Percentiles rank a stretch among this genome's conserved stretches.
phyloP scores from a whole-genome alignment of 1,140 invertebrate genomes.

The Leptinotarsa undecemlineata region DNA sequence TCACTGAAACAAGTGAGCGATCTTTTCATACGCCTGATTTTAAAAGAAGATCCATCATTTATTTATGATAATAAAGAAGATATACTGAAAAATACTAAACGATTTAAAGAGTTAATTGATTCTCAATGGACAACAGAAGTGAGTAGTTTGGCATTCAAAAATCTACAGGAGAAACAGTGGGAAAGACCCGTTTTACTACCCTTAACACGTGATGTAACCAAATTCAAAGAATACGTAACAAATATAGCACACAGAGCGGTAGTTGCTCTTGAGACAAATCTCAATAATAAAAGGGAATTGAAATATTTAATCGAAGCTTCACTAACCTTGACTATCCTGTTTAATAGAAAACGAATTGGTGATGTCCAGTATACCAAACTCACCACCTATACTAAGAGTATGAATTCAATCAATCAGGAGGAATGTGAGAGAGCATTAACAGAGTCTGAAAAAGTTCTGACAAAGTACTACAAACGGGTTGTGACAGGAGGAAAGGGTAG shows the following conservation, averaged over 20 bases:
- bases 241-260: constrained; percentile 28
- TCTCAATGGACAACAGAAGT: too few relatives aligned
- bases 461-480: background rate
- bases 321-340: constrained; percentile 38
- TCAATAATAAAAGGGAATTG: constrained; percentile 31
- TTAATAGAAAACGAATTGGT: constrained; percentile 41
- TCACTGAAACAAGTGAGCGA: constrained; percentile 37
- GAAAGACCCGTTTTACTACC: constrained; percentile 36
- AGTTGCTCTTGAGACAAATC: constrained; percentile 12
- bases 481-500: background rate
- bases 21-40: constrained; percentile 21
- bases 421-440: background rate
- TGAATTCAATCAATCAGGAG: background rate
- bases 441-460: background rate
- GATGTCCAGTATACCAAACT: constrained; percentile 42
- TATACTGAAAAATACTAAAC: background rate
- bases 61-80: constrained; percentile 28
- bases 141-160: too few relatives aligned
- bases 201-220: constrained; percentile 37
- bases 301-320: constrained; percentile 32
- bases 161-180: constrained; percentile 14
- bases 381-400: background rate
- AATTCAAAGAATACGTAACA: constrained; percentile 34
- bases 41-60: constrained; percentile 28
- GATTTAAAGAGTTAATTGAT: too few relatives aligned